Conservation (phyloP, 2,113 vertebrate genomes). For the Urocolius indicus region DNA sequence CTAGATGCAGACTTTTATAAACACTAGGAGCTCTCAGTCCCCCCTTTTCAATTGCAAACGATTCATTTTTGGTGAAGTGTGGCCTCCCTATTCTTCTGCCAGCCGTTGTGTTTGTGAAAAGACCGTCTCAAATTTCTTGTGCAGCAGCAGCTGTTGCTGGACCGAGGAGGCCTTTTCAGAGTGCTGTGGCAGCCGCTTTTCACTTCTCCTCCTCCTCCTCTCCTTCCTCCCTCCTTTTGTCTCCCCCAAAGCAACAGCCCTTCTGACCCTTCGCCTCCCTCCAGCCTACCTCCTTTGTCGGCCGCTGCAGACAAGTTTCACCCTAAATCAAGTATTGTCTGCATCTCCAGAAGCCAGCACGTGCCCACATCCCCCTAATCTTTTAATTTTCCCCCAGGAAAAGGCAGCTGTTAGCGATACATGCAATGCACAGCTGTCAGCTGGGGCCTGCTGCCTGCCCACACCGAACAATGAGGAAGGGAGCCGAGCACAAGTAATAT, state of each 20-base stretch:
- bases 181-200: slow-evolving; percentile 66
- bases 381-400: slow-evolving; percentile 88
- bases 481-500: slow-evolving; percentile 46
- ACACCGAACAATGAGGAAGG: slow-evolving; percentile 75
- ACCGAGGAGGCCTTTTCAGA: slow-evolving; percentile 80
- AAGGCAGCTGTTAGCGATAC: slow-evolving; percentile 94
- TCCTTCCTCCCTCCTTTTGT: slow-evolving; percentile 77
- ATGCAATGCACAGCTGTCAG: slow-evolving; percentile 91
- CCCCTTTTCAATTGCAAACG: slow-evolving; percentile 82
- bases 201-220: slow-evolving; percentile 72
- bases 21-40: slow-evolving; percentile 58
- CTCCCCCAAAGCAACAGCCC: slow-evolving; percentile 69
- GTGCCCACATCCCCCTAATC: slow-evolving; percentile 84
- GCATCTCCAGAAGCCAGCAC: slow-evolving; percentile 83
- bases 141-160: slow-evolving; percentile 90
- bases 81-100: slow-evolving; percentile 81
- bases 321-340: slow-evolving; percentile 86
- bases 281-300: slow-evolving; percentile 77
- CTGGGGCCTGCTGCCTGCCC: slow-evolving; percentile 77
- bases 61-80: slow-evolving; percentile 81
- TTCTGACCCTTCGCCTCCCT: slow-evolving; percentile 76
- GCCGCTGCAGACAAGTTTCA: slow-evolving; percentile 80
- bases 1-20: slow-evolving; percentile 77
- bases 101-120: slow-evolving; percentile 89
- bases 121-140: slow-evolving; percentile 92